Conservation (phyloP, 2,888 invertebrate genomes). For the Xestia ashworthii region DNA sequence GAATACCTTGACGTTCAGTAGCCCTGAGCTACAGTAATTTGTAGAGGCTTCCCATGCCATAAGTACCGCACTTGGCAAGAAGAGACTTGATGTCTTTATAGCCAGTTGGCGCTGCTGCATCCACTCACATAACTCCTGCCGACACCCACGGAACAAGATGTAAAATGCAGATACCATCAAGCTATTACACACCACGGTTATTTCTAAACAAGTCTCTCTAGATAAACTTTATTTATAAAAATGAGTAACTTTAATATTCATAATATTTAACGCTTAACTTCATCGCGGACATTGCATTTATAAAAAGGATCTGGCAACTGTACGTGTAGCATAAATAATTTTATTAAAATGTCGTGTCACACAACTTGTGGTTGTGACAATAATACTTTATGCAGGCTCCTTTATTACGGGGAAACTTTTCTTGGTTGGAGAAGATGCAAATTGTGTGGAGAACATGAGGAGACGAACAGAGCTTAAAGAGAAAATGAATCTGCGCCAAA, state of each 20-base stretch:
- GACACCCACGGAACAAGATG: conserved; percentile 44
- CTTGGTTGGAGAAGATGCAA: neutral
- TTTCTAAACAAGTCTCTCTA: conserved; percentile 33
- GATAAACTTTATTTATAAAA: conserved; percentile 43
- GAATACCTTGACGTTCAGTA: neutral
- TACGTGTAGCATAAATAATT: conserved; percentile 44
- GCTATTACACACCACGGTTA: conserved; percentile 49
- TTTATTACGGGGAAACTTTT: conserved; percentile 31
- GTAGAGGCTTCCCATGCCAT: neutral
- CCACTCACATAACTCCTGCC: conserved; percentile 30
- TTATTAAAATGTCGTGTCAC: conserved; percentile 20
- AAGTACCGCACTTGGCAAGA: neutral
- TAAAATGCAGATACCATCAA: conserved; percentile 44
- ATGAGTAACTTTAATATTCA: conserved; percentile 46
- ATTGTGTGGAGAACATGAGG: neutral
- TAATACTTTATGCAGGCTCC: conserved; percentile 40
- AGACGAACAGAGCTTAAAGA: no score
- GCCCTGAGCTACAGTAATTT: neutral
- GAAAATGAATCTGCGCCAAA: neutral
- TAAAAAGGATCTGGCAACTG: conserved; percentile 36
- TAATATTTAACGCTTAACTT: conserved; percentile 50
- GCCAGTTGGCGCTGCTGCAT: conserved; percentile 19
- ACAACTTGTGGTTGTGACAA: conserved; percentile 15
- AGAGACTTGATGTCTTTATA: conserved; percentile 28
- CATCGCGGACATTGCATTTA: conserved; percentile 26